Percentiles rank a stretch among this genome's conserved stretches.
Evolutionary conservation across 2,888 invertebrate species (phyloP).

Genomic region (Coenonympha glycerion): DNA sequence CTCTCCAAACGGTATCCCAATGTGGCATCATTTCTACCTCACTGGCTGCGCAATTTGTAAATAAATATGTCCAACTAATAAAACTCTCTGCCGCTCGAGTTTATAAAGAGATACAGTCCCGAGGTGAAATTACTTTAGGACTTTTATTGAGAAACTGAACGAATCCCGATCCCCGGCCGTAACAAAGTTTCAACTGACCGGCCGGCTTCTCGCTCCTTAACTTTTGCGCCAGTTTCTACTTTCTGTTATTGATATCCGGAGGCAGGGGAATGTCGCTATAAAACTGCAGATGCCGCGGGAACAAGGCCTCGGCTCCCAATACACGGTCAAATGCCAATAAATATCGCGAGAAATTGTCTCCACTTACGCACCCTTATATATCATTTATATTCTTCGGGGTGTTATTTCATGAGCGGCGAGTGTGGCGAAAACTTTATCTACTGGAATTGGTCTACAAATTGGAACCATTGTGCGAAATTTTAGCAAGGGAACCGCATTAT

Average conservation of each 20-base stretch:
- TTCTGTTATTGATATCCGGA: slow-evolving; percentile 59
- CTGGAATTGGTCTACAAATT: too few species aligned
- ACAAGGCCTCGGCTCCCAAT: slow-evolving; percentile 45
- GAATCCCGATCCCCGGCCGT: slow-evolving; percentile 41
- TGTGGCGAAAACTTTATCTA: too few species aligned
- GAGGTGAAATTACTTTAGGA: slow-evolving; percentile 59
- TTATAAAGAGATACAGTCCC: slow-evolving; percentile 57
- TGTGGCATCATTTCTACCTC: slow-evolving; percentile 30
- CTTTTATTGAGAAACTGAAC: slow-evolving; percentile 63
- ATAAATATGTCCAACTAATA: slow-evolving; percentile 44
- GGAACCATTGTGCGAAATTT: too few species aligned
- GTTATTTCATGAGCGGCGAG: slow-evolving; percentile 32
- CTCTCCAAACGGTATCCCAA: slow-evolving; percentile 11
- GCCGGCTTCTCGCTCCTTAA: slow-evolving; percentile 45
- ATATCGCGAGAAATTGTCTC: slow-evolving; percentile 55
- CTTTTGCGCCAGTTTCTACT: slow-evolving; percentile 48
- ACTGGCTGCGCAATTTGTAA: slow-evolving; percentile 29
- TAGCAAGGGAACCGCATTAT: too few species aligned
- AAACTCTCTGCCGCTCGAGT: slow-evolving; percentile 40
- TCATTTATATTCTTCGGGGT: slow-evolving; percentile 49
- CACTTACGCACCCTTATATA: slow-evolving; percentile 46
- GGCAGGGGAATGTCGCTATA: slow-evolving; percentile 38
- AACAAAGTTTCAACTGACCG: slow-evolving; percentile 63
- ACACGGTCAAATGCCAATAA: slow-evolving; percentile 49
- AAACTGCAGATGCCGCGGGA: slow-evolving; percentile 49